Evolutionary conservation across 2,113 vertebrate genomes (phyloP), one percentile per base, ranked within the genome.

Genomic region (Ellobius talpinus): DNA sequence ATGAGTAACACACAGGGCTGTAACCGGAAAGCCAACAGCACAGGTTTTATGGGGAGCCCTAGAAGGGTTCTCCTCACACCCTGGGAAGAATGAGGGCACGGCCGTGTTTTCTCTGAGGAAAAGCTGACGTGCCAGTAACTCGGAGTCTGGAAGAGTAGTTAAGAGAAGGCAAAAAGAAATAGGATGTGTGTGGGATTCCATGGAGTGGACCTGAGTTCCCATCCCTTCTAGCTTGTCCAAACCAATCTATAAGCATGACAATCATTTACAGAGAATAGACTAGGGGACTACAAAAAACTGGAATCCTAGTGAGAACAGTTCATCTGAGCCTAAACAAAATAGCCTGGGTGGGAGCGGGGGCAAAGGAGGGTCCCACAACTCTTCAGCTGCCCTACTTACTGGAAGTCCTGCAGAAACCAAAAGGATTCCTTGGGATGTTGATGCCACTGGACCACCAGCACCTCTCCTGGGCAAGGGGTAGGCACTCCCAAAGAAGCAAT

Each of bases 311-410:
- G 9, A 45, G 65, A 16, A 36, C 5, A 3, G 55, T 70, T 65
- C 1, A 0, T 47, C 65, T 33, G 55, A 79, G 66, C 68, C 47
- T 26, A 24, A 58, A 26, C 3, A 1, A 63, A 63, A 26, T 26
- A 10, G 63, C 26, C 0, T 0, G 2, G 1, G 65, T 12, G 4
- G 65, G 31, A 13, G 0, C n/a, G 58, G 36, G 14, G 8, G 39
- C 84, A n/a, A 5, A 47, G 39, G 5, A 14, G 42, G 24, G 0
- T 39, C 55, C 91, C 39, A 33, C 23, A 11, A n/a, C 61, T 47
- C 13, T 23, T 2, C 24, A 47, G 78, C 45, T 24, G 31, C 42
- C 39, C 45, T 58, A 36, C 5, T 73, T 47, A 3, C 21, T 31
- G 58, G 61, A 61, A 61, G 39, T 36, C 47, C 31, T 1, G 29